Percentiles rank a stretch among this genome's conserved stretches.
phyloP scores from a whole-genome alignment of 2,113 vertebrate species.

The Apus apus region DNA sequence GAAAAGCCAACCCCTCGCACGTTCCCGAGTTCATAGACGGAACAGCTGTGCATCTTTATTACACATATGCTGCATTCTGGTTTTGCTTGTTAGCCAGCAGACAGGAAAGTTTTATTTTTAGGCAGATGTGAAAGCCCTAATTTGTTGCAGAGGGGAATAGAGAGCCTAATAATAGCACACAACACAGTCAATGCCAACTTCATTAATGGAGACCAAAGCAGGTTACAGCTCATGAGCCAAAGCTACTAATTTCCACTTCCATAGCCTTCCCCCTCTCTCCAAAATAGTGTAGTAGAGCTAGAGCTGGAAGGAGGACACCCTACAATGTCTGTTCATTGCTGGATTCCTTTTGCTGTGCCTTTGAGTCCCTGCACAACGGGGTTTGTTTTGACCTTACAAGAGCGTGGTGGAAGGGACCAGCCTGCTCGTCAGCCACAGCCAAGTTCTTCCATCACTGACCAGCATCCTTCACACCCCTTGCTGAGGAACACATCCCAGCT shows the following conservation, averaged over 20 bases:
- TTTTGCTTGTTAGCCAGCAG: conserved; percentile 53
- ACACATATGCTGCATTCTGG: conserved; percentile 65
- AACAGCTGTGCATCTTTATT: conserved; percentile 71
- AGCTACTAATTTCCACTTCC: conserved; percentile 59
- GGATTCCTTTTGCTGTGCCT: background rate
- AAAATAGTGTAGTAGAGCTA: background rate
- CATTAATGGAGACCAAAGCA: conserved; percentile 58
- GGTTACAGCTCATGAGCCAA: conserved; percentile 42
- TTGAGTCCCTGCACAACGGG: background rate
- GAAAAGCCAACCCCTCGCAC: background rate
- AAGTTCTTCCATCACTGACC: accelerated
- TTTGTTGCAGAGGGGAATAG: conserved; percentile 64
- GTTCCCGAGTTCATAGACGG: conserved; percentile 40
- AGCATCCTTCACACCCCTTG: accelerated
- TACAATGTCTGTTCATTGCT: accelerated
- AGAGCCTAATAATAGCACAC: conserved; percentile 62
- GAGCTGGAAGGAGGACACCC: background rate
- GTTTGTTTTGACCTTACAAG: background rate
- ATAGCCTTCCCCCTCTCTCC: background rate
- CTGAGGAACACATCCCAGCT: accelerated
- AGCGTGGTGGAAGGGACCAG: background rate
- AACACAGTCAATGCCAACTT: conserved; percentile 37
- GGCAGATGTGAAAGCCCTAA: conserved; percentile 70
- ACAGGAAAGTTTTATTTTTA: conserved; percentile 75
- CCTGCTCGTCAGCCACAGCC: background rate